These are phyloP conservation scores for Peribatodes rhomboidaria DNA, from an alignment of 2,888 invertebrate genomes.

Conservation along the genomic window DNA sequence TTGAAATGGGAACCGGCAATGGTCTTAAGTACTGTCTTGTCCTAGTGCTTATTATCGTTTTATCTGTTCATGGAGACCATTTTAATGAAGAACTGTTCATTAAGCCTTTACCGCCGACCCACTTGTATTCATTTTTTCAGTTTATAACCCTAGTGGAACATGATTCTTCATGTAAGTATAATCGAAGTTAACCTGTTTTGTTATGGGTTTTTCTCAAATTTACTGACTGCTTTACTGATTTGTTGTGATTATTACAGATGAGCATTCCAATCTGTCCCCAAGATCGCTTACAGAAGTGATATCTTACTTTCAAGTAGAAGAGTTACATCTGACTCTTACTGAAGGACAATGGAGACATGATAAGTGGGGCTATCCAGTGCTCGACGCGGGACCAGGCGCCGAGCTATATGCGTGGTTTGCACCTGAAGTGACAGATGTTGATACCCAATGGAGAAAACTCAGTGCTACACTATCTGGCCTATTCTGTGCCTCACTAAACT, in stretches of 20 bases:
- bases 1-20: conserved; percentile 45
- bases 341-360: conserved; percentile 98
- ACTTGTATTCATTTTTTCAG: conserved; percentile 96
- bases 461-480: conserved; percentile 97
- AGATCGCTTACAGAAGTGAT: conserved; percentile 96
- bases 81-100: conserved; percentile 96
- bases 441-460: conserved; percentile 95
- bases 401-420: conserved; percentile 98
- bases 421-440: conserved; percentile 88
- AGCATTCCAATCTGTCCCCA: conserved; percentile 95
- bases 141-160: conserved; percentile 93
- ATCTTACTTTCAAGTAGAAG: conserved; percentile 93
- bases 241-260: conserved; percentile 83
- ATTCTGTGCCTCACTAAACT: conserved; percentile 98
- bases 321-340: conserved; percentile 96
- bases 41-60: conserved; percentile 43
- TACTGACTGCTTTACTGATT: neutral
- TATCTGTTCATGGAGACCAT: conserved; percentile 83
- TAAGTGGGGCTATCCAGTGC: conserved; percentile 97
- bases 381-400: conserved; percentile 96
- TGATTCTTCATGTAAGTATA: conserved; percentile 87
- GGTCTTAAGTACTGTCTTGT: conserved; percentile 39
- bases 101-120: conserved; percentile 93
- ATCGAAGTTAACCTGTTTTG: conserved; percentile 16
- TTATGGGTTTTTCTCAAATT: neutral